Base-by-base conservation (phyloP, 2,113 vertebrate genomes). In the Corythornis vintsioides region DNA sequence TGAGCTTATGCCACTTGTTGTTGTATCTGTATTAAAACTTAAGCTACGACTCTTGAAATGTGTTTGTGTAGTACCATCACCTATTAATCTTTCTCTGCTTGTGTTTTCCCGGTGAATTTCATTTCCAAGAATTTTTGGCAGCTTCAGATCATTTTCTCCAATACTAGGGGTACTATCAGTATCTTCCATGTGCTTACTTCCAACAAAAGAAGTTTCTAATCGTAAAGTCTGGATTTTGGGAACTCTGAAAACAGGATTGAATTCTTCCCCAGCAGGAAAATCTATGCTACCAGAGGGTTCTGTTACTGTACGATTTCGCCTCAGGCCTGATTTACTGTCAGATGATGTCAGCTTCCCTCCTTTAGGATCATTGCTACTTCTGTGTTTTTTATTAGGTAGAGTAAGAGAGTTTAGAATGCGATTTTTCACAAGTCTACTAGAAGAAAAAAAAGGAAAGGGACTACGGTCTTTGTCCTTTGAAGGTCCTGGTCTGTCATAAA, bases 11-110 rank as follows among this genome's bases (percentile, higher is more conserved):
- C 99, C 99, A 65, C 99, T 99, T 66, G 99, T 99, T 38, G 99
- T 99, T 38, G 99, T 99, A 97, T 99, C 99, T 61, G 99, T 99
- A 96, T 99, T 99, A 94, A 99, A 99, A 97, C 99, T 99, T 94
- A 99, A 98, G 96, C 99, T 99, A 91, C 99, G 99, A 89, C 99
- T 99, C 97, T 99, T 99, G 96, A 99, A 99, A 94, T 99, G 98
- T 50, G 98, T 97, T 67, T 97, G 97, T 3, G 97, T 97, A 71
- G 98, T 98, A 90, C 98, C 98, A 29, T 99, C 99, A 13, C 98
- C 99, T 35, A 98, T 98, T 9, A 99, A 95, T 71, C 98, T 98
- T 96, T 99, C 99, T 74, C 98, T 97, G 96, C 98, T 99, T 74
- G 98, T 97, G 76, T 99, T 99, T 96, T 99, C 99, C 70, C 93